Conservation (phyloP, 2,797 vertebrate genomes). For the Melanotaenia parkinsoni region DNA sequence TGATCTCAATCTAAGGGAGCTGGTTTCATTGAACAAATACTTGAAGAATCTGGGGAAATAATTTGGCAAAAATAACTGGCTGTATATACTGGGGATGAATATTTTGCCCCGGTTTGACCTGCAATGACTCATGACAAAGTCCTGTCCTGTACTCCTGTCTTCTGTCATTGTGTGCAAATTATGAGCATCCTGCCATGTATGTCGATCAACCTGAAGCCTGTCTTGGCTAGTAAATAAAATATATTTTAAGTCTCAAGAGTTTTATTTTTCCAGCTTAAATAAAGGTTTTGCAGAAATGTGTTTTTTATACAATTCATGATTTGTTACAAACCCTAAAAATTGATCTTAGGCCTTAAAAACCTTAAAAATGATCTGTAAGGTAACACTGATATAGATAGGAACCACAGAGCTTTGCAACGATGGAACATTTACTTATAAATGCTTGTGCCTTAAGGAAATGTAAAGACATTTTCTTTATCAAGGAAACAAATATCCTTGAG, state of each 20-base stretch:
- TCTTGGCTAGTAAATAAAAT: background rate
- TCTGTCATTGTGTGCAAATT: no score
- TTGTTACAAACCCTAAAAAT: background rate
- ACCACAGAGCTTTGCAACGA: conserved; percentile 1
- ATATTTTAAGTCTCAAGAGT: background rate
- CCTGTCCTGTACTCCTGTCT: background rate
- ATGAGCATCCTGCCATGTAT: no score
- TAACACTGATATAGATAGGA: background rate
- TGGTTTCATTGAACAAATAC: no score
- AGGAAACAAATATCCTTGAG: conserved; percentile 46
- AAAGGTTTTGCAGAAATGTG: background rate
- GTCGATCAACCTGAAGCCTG: background rate
- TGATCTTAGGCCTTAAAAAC: background rate
- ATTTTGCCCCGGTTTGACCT: no score
- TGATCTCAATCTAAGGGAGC: no score
- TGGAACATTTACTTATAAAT: conserved; percentile 13
- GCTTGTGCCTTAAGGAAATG: conserved; percentile 3
- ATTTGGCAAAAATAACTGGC: no score
- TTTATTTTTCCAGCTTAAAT: background rate
- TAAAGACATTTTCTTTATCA: conserved; percentile 16
- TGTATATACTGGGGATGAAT: no score
- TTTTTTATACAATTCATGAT: background rate
- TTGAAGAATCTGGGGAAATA: no score
- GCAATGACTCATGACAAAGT: background rate
- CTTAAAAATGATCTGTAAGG: background rate